phyloP scores from a whole-genome alignment of 2,888 invertebrate species.

The Gymnosoma rotundatum region DNA sequence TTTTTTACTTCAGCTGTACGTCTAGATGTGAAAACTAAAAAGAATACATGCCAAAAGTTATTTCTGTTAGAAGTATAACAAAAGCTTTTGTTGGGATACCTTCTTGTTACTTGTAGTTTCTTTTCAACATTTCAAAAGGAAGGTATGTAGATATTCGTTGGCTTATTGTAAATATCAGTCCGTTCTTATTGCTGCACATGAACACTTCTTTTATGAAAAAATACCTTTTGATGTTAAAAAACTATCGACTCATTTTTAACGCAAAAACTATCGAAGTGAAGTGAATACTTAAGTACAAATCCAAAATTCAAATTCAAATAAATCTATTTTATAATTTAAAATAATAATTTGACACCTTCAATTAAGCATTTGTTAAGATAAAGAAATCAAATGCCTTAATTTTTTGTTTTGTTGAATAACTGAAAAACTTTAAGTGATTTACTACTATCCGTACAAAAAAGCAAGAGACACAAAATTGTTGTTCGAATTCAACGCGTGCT shows the following conservation, averaged over 20 bases:
- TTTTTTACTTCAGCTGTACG: too few species aligned
- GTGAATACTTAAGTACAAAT: not conserved
- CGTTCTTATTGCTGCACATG: slow-evolving; percentile 73
- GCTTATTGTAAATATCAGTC: slow-evolving; percentile 71
- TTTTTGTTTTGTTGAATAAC: slow-evolving; percentile 1
- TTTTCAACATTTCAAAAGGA: slow-evolving; percentile 11
- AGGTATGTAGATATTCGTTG: slow-evolving; percentile 72
- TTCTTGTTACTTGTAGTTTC: not conserved
- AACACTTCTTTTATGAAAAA: slow-evolving; percentile 29
- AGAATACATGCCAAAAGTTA: too few species aligned
- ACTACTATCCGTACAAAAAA: not conserved
- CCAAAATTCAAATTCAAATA: not conserved
- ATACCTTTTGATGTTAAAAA: not conserved
- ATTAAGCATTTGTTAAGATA: not conserved
- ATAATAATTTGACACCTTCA: not conserved
- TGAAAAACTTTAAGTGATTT: slow-evolving; percentile 24
- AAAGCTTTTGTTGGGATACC: not conserved
- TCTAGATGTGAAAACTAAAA: too few species aligned
- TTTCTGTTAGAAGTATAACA: too few species aligned
- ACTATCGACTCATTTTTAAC: not conserved
- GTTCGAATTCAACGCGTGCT: slow-evolving; percentile 71
- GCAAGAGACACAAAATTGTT: slow-evolving; percentile 2
- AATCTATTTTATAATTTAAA: slow-evolving; percentile 3
- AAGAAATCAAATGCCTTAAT: not conserved
- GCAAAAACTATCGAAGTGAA: not conserved